Percentiles rank a stretch among this genome's conserved stretches.
Evolutionary conservation across 1,140 invertebrate genomes (phyloP).

Genomic region (Drosophila lowei): DNA sequence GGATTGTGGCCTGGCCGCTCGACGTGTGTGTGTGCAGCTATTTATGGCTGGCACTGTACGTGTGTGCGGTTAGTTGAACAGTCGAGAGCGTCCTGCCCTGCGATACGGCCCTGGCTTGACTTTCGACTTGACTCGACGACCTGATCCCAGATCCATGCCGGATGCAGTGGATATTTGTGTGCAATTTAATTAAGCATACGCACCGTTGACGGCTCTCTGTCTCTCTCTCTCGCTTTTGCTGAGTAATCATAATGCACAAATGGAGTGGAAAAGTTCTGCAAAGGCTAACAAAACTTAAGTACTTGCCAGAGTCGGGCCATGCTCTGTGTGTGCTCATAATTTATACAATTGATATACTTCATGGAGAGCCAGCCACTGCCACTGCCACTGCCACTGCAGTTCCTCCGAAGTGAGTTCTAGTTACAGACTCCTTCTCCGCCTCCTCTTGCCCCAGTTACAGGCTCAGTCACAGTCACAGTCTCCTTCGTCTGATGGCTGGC

Average conservation of each 20-base stretch:
- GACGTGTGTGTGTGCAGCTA: slow-evolving; percentile 14
- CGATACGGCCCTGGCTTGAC: slow-evolving; percentile 32
- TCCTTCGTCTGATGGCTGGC: not conserved
- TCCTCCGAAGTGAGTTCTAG: not conserved
- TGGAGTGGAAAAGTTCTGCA: slow-evolving; percentile 64
- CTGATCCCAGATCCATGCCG: not conserved
- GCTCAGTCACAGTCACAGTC: not conserved
- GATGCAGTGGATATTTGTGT: slow-evolving; percentile 13
- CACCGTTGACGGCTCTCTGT: not conserved
- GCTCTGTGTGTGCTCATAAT: slow-evolving; percentile 38
- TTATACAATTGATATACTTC: slow-evolving; percentile 67
- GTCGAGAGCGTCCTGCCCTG: slow-evolving; percentile 42
- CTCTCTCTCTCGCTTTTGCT: not conserved
- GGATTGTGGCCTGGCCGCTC: not conserved
- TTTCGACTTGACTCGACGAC: slow-evolving; percentile 21
- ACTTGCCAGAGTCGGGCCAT: not conserved
- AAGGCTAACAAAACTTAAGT: slow-evolving; percentile 23
- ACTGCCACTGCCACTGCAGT: not conserved
- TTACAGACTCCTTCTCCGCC: too few relatives aligned
- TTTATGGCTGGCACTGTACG: slow-evolving; percentile 50
- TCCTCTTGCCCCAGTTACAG: too few relatives aligned
- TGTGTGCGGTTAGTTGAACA: slow-evolving; percentile 62
- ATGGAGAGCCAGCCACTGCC: not conserved
- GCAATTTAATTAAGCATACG: slow-evolving; percentile 63
- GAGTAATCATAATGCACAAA: slow-evolving; percentile 55